phyloP scores from a whole-genome alignment of 2,888 invertebrate genomes.

The Pediacus dermestoides region DNA sequence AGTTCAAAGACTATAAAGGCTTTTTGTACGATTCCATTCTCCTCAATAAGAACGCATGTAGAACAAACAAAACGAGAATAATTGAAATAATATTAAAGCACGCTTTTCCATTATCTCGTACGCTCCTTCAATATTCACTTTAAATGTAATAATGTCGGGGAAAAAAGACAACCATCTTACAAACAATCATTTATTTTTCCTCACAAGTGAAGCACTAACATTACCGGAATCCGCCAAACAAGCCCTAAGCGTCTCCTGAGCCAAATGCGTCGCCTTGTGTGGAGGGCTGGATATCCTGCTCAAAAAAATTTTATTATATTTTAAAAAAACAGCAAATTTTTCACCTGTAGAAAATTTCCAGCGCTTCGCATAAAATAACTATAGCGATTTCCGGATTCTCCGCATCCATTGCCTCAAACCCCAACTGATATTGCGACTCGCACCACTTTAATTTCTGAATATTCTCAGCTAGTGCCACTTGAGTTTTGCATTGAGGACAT shows the following conservation, averaged over 20 bases:
- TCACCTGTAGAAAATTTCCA: conserved; percentile 59
- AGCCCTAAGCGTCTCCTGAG: conserved; percentile 65
- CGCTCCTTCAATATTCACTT: conserved; percentile 2
- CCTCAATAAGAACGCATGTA: too few relatives aligned
- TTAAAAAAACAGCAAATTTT: conserved; percentile 14
- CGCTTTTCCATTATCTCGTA: conserved; percentile 3
- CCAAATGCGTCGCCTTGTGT: conserved; percentile 64
- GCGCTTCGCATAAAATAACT: conserved; percentile 53
- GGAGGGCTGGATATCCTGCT: conserved; percentile 59
- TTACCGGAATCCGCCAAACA: conserved; percentile 62
- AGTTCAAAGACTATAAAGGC: too few relatives aligned
- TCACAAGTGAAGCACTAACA: too few relatives aligned
- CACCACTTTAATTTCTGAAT: conserved; percentile 49
- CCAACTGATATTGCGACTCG: conserved; percentile 52
- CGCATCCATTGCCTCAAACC: conserved; percentile 52
- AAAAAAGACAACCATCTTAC: neutral
- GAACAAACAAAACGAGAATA: too few relatives aligned
- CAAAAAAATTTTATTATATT: conserved; percentile 22
- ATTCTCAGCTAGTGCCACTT: conserved; percentile 50
- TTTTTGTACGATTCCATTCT: too few relatives aligned
- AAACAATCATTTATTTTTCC: too few relatives aligned
- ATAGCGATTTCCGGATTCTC: conserved; percentile 57
- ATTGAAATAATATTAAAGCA: too few relatives aligned
- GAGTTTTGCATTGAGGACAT: conserved; percentile 55
- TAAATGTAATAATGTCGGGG: neutral